Conservation (phyloP, 2,797 vertebrate genomes). For the Neosilurus mollespiculum region DNA sequence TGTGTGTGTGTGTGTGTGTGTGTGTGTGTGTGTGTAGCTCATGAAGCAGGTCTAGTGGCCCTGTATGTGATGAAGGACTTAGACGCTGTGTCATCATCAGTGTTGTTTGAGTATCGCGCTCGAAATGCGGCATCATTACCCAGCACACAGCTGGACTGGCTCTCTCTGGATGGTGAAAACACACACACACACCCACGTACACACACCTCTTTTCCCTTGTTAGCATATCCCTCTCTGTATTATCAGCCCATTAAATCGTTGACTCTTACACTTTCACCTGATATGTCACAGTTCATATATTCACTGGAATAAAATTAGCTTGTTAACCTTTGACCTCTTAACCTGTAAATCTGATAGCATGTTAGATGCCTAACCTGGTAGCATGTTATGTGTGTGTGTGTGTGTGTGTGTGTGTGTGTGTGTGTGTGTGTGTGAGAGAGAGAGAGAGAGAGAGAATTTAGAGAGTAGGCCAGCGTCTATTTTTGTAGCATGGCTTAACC, state of each 20-base stretch:
- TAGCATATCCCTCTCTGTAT: background rate
- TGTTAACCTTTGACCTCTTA: background rate
- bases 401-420: constrained; percentile 18
- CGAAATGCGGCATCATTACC: constrained; percentile 83
- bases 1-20: constrained; percentile 25
- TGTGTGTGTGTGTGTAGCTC: constrained; percentile 68
- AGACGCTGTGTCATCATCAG: constrained; percentile 75
- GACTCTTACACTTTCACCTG: background rate
- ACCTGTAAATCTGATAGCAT: background rate
- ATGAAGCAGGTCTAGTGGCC: constrained; percentile 84
- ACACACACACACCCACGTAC: constrained; percentile 51
- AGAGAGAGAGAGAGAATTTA: too few relatives aligned
- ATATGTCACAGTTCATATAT: background rate
- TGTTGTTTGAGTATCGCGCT: constrained; percentile 87
- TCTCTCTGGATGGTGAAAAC: constrained; percentile 84
- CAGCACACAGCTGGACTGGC: constrained; percentile 87
- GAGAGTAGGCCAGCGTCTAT: constrained; percentile 52
- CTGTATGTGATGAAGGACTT: constrained; percentile 79
- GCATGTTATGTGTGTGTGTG: constrained; percentile 12
- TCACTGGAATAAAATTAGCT: background rate
- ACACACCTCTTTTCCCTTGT: background rate
- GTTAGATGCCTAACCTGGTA: background rate
- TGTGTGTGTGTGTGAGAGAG: constrained; percentile 26
- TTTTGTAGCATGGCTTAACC: constrained; percentile 48
- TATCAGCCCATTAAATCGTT: background rate